Evolutionary conservation across 2,113 vertebrate genomes (phyloP).

Genomic region (Spea bombifrons): DNA sequence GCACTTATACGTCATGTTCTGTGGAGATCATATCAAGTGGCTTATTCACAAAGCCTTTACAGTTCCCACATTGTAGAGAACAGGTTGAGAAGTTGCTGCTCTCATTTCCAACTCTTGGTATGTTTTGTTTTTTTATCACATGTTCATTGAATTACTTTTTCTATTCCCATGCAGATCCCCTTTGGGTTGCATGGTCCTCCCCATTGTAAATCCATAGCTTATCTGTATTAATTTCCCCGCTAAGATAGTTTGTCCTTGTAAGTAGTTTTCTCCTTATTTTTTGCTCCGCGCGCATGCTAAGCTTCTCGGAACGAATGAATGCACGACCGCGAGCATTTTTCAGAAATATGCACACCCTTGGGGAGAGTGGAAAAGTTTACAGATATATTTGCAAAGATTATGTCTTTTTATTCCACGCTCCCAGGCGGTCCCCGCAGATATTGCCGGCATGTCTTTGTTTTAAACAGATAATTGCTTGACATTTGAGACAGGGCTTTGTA

Average conservation of each 20-base stretch:
- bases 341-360: background rate
- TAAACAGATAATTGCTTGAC: slow-evolving; percentile 55
- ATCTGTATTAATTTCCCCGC: slow-evolving; percentile 54
- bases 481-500: slow-evolving; percentile 52
- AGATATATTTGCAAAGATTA: slow-evolving; percentile 48
- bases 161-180: slow-evolving; percentile 1
- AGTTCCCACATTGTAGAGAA: background rate
- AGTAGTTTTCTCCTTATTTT: slow-evolving; percentile 21
- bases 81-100: background rate
- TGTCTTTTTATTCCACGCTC: slow-evolving; percentile 39
- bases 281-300: slow-evolving; percentile 41
- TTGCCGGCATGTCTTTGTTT: slow-evolving; percentile 32
- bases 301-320: slow-evolving; percentile 55
- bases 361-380: slow-evolving; percentile 44
- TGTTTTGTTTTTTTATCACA: background rate
- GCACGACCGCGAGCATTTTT: slow-evolving; percentile 40
- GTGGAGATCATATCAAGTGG: background rate
- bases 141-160: background rate
- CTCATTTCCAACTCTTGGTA: background rate
- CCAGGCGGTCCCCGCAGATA: slow-evolving; percentile 51
- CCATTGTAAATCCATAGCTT: slow-evolving; percentile 40
- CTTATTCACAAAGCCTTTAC: background rate
- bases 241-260: slow-evolving; percentile 59
- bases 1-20: background rate
- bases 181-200: background rate